Percentiles rank a stretch among this genome's conserved stretches.
These are phyloP conservation scores for Hippopotamus amphibius DNA, from an alignment of 2,113 vertebrate species.

Conservation along the genomic window DNA sequence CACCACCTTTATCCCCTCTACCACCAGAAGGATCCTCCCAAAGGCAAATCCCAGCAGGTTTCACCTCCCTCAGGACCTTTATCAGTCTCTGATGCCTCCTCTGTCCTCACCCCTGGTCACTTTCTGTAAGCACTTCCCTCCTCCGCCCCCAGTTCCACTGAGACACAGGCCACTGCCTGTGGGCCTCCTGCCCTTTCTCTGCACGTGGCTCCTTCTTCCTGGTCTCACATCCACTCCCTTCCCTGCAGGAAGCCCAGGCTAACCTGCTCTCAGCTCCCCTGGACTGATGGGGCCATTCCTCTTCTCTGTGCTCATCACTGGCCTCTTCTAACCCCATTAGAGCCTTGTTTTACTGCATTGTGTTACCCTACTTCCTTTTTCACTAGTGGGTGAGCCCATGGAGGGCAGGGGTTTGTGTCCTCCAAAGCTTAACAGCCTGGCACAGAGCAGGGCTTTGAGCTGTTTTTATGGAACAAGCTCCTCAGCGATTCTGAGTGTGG, in stretches of 20 bases:
- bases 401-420: neutral
- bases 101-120: neutral
- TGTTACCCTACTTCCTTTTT: neutral
- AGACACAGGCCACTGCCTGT: accelerated
- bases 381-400: neutral
- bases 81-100: neutral
- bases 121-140: neutral
- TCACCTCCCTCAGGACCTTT: neutral
- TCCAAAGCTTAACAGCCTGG: neutral
- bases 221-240: neutral
- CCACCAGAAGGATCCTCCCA: neutral
- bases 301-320: neutral
- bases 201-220: neutral
- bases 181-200: neutral
- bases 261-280: neutral
- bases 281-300: neutral
- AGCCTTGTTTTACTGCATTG: neutral
- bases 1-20: accelerated
- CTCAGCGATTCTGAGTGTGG: neutral
- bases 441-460: neutral
- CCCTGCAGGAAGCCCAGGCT: neutral
- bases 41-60: neutral
- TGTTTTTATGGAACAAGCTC: neutral
- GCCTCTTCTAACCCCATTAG: neutral
- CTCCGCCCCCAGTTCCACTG: neutral